phyloP scores from a whole-genome alignment of 2,888 invertebrate species.

The Rhagophthalmus giganteus region DNA sequence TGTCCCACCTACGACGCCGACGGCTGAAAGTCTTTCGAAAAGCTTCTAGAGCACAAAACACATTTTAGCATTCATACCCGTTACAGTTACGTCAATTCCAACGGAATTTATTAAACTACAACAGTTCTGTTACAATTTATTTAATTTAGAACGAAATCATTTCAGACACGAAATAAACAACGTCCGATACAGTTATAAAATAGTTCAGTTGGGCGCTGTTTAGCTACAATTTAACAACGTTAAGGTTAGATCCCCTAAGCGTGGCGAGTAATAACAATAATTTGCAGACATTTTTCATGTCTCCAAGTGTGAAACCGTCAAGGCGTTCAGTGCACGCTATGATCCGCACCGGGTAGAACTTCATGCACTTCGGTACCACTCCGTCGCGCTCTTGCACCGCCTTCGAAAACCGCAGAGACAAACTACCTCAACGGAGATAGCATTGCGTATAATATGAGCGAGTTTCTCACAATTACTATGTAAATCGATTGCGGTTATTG shows the following conservation, averaged over 20 bases:
- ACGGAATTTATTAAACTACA: constrained; percentile 15
- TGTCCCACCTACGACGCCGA: no score
- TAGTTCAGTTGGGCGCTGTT: constrained; percentile 9
- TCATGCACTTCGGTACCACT: constrained; percentile 9
- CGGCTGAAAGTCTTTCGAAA: no score
- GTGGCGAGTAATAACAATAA: constrained; percentile 32
- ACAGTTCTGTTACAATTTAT: constrained; percentile 14
- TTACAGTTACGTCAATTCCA: no score
- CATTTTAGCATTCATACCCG: no score
- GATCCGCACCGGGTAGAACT: constrained; percentile 22
- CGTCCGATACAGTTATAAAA: constrained; percentile 19
- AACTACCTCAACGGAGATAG: constrained; percentile 31
- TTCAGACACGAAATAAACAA: constrained; percentile 11
- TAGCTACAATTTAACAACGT: constrained; percentile 16
- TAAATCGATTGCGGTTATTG: constrained; percentile 40
- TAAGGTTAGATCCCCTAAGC: constrained; percentile 20
- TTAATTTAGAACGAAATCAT: constrained; percentile 11
- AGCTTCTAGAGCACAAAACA: no score
- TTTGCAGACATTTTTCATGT: constrained; percentile 31
- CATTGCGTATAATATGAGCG: constrained; percentile 32
- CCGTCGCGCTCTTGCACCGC: constrained; percentile 14
- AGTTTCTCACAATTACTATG: constrained; percentile 39
- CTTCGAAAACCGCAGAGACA: constrained; percentile 20
- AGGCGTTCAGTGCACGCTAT: constrained; percentile 29
- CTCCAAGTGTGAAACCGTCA: constrained; percentile 33